Percentiles rank a stretch among this genome's conserved stretches.
Evolutionary conservation across 2,113 vertebrate species (phyloP).

Genomic region (Manacus vitellinus): DNA sequence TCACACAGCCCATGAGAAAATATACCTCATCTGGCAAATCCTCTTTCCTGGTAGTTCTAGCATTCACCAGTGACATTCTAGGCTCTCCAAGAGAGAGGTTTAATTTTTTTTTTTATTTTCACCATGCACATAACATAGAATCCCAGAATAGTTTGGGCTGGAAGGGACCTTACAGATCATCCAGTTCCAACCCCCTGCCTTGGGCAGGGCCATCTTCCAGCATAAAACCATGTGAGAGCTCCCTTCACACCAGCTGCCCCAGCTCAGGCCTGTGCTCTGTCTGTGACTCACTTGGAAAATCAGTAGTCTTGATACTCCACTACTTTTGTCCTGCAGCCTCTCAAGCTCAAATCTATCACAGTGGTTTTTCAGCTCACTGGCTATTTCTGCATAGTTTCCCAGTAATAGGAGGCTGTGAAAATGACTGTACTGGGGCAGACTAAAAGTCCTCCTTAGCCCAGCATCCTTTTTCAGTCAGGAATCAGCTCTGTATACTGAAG

Average conservation of each 20-base stretch:
- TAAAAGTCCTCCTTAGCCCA: background rate
- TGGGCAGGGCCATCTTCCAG: background rate
- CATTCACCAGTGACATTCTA: background rate
- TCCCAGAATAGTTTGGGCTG: background rate
- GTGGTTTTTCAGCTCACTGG: background rate
- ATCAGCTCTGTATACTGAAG: background rate
- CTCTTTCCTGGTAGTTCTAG: background rate
- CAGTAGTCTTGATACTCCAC: background rate
- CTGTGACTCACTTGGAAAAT: background rate
- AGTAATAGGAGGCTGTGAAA: background rate
- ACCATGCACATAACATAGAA: background rate
- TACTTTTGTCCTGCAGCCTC: background rate
- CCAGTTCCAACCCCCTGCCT: background rate
- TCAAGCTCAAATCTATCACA: background rate
- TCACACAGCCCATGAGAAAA: background rate
- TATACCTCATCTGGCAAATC: background rate
- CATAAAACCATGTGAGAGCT: background rate
- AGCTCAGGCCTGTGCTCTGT: accelerated
- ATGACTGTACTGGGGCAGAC: background rate
- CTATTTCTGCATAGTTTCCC: background rate
- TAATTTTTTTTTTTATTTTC: background rate
- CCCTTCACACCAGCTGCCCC: background rate
- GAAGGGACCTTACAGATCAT: background rate
- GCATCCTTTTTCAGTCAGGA: background rate
- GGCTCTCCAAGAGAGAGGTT: background rate